phyloP scores from a whole-genome alignment of 2,113 vertebrate species.

The Oceanites oceanicus region DNA sequence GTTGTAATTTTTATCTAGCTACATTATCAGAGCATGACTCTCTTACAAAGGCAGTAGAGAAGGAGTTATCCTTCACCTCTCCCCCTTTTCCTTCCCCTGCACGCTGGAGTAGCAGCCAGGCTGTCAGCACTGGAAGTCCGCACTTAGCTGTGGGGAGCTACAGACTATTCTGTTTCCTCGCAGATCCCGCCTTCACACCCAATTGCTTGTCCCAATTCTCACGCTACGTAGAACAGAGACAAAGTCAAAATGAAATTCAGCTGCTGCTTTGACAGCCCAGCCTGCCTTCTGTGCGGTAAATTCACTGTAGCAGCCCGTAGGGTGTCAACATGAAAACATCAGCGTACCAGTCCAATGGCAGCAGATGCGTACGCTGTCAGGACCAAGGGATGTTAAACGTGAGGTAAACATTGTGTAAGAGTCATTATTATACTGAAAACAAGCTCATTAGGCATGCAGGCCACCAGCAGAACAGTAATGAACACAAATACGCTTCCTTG shows the following conservation, averaged over 20 bases:
- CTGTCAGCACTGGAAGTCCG: fast-evolving
- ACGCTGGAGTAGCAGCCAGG: not conserved
- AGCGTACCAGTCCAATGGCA: fast-evolving
- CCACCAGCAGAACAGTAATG: not conserved
- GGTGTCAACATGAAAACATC: not conserved
- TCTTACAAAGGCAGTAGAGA: not conserved
- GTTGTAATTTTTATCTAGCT: not conserved
- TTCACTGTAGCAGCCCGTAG: not conserved
- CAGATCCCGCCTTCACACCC: not conserved
- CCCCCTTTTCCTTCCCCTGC: not conserved
- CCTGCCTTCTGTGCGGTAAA: not conserved
- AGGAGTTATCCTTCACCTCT: not conserved
- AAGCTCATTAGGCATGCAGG: not conserved
- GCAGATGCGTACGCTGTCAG: fast-evolving
- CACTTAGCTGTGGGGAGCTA: not conserved
- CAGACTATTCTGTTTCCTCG: not conserved
- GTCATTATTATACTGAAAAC: not conserved
- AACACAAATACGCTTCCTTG: not conserved
- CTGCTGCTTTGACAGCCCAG: fast-evolving
- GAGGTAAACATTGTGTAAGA: not conserved
- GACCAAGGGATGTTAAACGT: not conserved
- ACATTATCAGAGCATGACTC: not conserved
- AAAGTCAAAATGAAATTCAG: not conserved
- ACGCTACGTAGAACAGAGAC: fast-evolving
- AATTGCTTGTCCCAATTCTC: not conserved